Percentiles rank a stretch among this genome's conserved stretches.
Evolutionary conservation across 2,888 invertebrate genomes (phyloP).

Genomic region (Eulithis testata): DNA sequence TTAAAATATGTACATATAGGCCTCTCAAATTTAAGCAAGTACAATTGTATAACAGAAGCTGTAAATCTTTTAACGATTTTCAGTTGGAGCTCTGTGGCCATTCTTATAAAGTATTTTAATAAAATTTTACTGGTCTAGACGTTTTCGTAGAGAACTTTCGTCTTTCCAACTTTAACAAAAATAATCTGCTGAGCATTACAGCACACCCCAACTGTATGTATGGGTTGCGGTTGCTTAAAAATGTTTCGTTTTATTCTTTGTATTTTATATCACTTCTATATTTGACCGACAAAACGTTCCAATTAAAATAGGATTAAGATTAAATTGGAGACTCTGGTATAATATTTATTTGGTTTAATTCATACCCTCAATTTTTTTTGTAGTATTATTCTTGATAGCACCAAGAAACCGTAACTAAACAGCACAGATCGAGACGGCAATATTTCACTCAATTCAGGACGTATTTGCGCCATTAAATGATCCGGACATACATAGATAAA

Average conservation of each 20-base stretch:
- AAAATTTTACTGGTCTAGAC: slow-evolving; percentile 2
- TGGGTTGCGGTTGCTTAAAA: no score
- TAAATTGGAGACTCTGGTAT: not conserved
- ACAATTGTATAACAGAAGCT: not conserved
- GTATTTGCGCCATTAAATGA: slow-evolving; percentile 29
- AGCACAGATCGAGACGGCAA: not conserved
- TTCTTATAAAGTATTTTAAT: not conserved
- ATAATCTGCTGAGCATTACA: not conserved
- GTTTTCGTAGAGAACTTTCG: not conserved
- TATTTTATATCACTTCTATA: not conserved
- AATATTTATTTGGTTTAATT: not conserved
- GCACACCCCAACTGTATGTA: not conserved
- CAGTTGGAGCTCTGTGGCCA: slow-evolving; percentile 1
- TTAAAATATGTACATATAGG: no score
- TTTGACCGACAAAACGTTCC: not conserved
- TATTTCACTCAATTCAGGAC: slow-evolving; percentile 17
- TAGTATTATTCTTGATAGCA: not conserved
- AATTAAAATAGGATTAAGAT: no score
- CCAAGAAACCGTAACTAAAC: not conserved
- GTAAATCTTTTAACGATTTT: slow-evolving; percentile 1
- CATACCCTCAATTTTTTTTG: no score
- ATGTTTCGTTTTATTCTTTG: not conserved
- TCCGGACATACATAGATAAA: slow-evolving; percentile 47
- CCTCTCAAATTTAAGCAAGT: not conserved
- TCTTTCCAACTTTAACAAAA: not conserved